phyloP scores from a whole-genome alignment of 2,113 vertebrate species.

The sheep (Ovis aries) region DNA sequence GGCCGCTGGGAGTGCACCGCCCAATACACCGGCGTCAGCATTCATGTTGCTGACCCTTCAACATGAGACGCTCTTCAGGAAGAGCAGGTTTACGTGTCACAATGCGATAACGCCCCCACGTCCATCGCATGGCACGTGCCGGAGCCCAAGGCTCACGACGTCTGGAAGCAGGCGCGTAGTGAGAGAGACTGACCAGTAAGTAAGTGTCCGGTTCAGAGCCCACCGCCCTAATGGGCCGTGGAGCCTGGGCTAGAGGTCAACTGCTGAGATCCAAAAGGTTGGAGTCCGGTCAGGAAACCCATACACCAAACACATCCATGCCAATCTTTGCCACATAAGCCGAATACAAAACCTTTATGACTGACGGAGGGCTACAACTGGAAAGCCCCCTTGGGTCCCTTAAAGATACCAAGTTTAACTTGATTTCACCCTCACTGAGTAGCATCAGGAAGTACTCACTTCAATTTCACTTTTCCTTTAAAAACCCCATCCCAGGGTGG shows the following conservation, averaged over 20 bases:
- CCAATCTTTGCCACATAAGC: background rate
- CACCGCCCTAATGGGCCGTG: background rate
- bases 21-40: background rate
- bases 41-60: slow-evolving; percentile 16
- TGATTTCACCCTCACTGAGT: background rate
- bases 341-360: background rate
- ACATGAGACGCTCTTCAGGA: slow-evolving; percentile 19
- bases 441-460: background rate
- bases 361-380: background rate
- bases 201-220: background rate
- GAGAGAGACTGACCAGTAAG: slow-evolving; percentile 11
- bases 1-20: background rate
- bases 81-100: background rate
- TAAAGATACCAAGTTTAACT: background rate
- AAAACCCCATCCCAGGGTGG: background rate
- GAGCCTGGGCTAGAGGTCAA: background rate
- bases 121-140: background rate
- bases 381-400: background rate
- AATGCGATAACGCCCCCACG: background rate
- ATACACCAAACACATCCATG: background rate
- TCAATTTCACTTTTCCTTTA: background rate
- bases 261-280: background rate
- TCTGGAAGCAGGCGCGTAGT: background rate
- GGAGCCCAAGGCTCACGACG: background rate
- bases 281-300: background rate